Conservation (phyloP, 2,888 invertebrate species). For the Scaptodrosophila latifasciaeformis region DNA sequence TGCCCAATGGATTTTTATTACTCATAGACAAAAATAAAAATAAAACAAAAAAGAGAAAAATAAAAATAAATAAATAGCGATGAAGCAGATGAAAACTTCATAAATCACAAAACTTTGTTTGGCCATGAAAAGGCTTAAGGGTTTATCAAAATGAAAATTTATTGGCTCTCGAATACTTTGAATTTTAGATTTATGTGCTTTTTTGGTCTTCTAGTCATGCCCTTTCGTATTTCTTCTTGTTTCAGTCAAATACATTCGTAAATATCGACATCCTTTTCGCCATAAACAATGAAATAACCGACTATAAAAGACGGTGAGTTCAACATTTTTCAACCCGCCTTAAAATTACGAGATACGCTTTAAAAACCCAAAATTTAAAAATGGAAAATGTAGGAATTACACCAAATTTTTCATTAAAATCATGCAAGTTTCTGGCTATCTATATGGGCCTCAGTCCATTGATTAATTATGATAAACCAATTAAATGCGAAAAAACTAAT, state of each 20-base stretch:
- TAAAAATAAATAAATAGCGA: constrained; percentile 16
- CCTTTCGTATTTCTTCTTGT: constrained; percentile 1
- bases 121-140: constrained; percentile 66
- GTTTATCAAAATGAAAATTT: constrained; percentile 65
- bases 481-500: too few relatives aligned
- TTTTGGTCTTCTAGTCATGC: constrained; percentile 8
- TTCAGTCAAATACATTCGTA: too few relatives aligned
- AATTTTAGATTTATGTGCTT: constrained; percentile 60
- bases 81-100: constrained; percentile 56
- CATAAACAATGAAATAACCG: constrained; percentile 11
- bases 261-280: constrained; percentile 9
- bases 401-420: too few relatives aligned
- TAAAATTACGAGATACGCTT: too few relatives aligned
- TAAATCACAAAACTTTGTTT: constrained; percentile 61
- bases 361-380: too few relatives aligned
- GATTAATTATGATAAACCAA: too few relatives aligned
- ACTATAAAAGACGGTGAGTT: too few relatives aligned
- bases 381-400: too few relatives aligned
- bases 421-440: too few relatives aligned
- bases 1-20: background rate
- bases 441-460: too few relatives aligned
- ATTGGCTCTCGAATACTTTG: constrained; percentile 55
- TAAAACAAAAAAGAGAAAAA: constrained; percentile 13
- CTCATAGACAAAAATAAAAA: too few relatives aligned
- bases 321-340: too few relatives aligned